Percentiles rank a stretch among this genome's conserved stretches.
These are phyloP conservation scores for Doris montereyensis DNA, from an alignment of 2,888 invertebrate genomes.

Conservation along the genomic window DNA sequence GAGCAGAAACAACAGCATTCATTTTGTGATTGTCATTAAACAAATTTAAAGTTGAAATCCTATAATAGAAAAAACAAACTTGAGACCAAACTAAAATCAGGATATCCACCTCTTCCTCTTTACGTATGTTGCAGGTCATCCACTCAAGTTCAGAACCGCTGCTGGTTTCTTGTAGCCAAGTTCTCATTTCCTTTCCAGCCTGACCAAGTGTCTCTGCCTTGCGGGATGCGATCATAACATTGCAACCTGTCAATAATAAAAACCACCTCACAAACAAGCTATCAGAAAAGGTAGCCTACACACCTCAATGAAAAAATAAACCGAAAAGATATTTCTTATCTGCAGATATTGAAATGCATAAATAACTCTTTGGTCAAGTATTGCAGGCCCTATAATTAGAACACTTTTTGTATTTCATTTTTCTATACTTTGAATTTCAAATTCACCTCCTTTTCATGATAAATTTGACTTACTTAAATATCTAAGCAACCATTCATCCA, in stretches of 20 bases:
- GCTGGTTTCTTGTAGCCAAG: constrained; percentile 1
- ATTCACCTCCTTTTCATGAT: no score
- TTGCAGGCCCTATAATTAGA: no score
- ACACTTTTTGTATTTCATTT: no score
- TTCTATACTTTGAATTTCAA: no score
- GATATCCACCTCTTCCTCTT: constrained; percentile 73
- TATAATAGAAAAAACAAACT: neutral
- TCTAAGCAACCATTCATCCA: no score
- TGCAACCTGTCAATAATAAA: constrained; percentile 72
- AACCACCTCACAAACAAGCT: neutral
- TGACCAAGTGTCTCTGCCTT: constrained; percentile 70
- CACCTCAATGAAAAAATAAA: no score
- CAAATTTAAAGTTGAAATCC: neutral
- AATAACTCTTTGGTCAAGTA: no score
- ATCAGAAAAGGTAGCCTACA: no score
- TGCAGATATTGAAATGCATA: no score
- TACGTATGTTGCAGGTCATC: constrained; percentile 74
- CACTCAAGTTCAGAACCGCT: constrained; percentile 60
- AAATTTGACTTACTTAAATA: no score
- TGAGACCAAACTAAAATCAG: no score
- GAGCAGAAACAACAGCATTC: neutral
- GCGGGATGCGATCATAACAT: constrained; percentile 75
- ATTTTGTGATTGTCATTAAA: neutral
- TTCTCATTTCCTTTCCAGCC: constrained; percentile 69
- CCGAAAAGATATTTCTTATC: no score